Base-by-base conservation (phyloP, 1,140 invertebrate species). In the Brachionus plicatilis region DNA sequence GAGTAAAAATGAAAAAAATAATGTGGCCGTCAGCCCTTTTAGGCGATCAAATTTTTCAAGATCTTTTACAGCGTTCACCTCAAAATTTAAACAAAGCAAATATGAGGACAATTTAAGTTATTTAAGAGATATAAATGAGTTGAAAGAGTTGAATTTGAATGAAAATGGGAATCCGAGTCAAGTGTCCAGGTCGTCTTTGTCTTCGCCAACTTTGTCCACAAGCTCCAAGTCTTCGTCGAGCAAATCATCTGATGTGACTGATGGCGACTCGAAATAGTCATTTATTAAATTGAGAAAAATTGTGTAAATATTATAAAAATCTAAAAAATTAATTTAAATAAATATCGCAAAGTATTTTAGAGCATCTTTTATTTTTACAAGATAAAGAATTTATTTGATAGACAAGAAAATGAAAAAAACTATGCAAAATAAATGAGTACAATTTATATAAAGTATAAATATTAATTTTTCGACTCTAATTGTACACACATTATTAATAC, bases 121-220 rank as follows among this genome's bases (percentile, higher is more conserved):
- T 72, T 68, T 68, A 17, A 72, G 68, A 43, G 68, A 72, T 11
- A 72, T 72, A 41, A 72, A 72, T 72, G 68, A 72, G 47, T 20
- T 76, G 12, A 76, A 76, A 50, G 72, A 76, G 43, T 7, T 76
- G 0, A 76, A 50, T 76, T 76, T 76, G 7, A 76, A 76, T 76
- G 72, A 76, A 27, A 76, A 50, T 68, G 14, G 8, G 17, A 75
- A 50, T 76, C 41, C 43, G 14, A 27, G 24, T 11, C 24, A 45
- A n/a, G 24, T 8, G 9, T 47, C 72, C 2, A 76, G 27, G 27
- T 76, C 72, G 24, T 37, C 43, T 50, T 27, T 76, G 20, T 76
- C 72, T 37, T 76, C 72, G 43, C 72, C 72, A 14, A 50, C 72
- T 76, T 50, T 76, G 29, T 76, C 72, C 0, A 76, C 72, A 5